Percentiles rank a stretch among this genome's conserved stretches.
Conservation (phyloP, 37 sponge, comb jelly and placozoan genomes). For the Dysidea cf. avara region DNA sequence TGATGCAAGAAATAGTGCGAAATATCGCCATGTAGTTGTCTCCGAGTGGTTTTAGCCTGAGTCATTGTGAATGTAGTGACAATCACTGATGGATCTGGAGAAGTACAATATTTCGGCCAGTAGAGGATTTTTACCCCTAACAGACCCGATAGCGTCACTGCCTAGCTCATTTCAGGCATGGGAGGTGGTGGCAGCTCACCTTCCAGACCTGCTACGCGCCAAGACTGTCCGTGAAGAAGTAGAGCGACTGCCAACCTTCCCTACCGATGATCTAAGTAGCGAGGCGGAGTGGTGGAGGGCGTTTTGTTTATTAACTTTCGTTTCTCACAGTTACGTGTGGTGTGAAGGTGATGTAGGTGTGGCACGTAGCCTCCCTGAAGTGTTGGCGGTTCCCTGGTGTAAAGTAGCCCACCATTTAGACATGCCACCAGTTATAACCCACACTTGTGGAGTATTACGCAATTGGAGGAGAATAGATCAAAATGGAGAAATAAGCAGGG, state of each 20-base stretch:
- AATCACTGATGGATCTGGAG: slow-evolving; percentile 2
- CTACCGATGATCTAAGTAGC: slow-evolving; percentile 15
- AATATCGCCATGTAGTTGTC: no score
- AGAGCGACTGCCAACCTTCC: slow-evolving; percentile 39
- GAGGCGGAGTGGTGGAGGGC: slow-evolving; percentile 74
- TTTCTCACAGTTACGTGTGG: slow-evolving; percentile 71
- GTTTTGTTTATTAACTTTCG: slow-evolving; percentile 23
- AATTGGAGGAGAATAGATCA: slow-evolving; percentile 60
- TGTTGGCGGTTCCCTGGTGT: slow-evolving; percentile 72
- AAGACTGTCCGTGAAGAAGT: slow-evolving; percentile 39
- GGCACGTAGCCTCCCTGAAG: slow-evolving; percentile 33
- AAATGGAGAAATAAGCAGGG: slow-evolving; percentile 11
- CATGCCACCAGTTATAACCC: slow-evolving; percentile 56
- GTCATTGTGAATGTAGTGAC: no score
- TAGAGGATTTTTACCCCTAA: slow-evolving; percentile 65
- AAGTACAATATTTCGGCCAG: slow-evolving; percentile 35
- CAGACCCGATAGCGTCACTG: slow-evolving; percentile 41
- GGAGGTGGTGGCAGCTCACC: slow-evolving; percentile 44
- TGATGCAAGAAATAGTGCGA: no score
- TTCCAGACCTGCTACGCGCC: slow-evolving; percentile 33
- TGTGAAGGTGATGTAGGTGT: slow-evolving; percentile 62
- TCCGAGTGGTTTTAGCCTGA: no score
- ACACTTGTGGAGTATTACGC: slow-evolving; percentile 32
- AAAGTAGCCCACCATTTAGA: slow-evolving; percentile 41
- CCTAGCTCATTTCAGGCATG: slow-evolving; percentile 51